phyloP scores from a whole-genome alignment of 2,113 vertebrate species.

The Microtus montanus region DNA sequence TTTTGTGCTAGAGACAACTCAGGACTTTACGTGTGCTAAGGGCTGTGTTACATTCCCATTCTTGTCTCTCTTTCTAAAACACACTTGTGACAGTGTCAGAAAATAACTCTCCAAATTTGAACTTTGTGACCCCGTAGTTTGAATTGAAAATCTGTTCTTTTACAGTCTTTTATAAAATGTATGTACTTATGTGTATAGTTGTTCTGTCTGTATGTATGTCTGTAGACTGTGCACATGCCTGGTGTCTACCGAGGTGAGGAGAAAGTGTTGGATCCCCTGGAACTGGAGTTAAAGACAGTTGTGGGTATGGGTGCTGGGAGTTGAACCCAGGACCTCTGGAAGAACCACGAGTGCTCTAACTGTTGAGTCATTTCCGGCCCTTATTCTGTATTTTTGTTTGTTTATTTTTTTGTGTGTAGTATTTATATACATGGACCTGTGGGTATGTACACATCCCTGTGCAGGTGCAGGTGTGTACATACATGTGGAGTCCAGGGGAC shows the following conservation, averaged over 20 bases:
- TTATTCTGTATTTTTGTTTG: not conserved
- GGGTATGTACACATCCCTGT: not conserved
- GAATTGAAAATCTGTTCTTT: constrained; percentile 62
- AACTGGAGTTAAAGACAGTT: not conserved
- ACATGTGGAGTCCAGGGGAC: not conserved
- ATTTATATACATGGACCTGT: not conserved
- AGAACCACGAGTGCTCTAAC: not conserved
- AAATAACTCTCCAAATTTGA: not conserved
- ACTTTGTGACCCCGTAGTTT: constrained; percentile 48
- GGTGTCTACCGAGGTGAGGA: not conserved
- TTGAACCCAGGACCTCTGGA: not conserved
- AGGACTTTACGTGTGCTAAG: not conserved
- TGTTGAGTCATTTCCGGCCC: not conserved
- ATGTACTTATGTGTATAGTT: not conserved
- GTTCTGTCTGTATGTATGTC: not conserved
- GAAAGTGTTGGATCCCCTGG: not conserved
- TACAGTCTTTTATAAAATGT: not conserved
- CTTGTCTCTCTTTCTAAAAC: constrained; percentile 55
- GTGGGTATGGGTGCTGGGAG: not conserved
- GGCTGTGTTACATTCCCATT: too few species aligned
- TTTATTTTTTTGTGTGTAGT: not conserved
- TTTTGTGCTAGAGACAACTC: not conserved
- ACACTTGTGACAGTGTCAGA: not conserved
- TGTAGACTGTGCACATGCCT: not conserved
- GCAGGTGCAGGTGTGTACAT: not conserved